Conservation (phyloP, 2,113 vertebrate species). For the Daboia siamensis region DNA sequence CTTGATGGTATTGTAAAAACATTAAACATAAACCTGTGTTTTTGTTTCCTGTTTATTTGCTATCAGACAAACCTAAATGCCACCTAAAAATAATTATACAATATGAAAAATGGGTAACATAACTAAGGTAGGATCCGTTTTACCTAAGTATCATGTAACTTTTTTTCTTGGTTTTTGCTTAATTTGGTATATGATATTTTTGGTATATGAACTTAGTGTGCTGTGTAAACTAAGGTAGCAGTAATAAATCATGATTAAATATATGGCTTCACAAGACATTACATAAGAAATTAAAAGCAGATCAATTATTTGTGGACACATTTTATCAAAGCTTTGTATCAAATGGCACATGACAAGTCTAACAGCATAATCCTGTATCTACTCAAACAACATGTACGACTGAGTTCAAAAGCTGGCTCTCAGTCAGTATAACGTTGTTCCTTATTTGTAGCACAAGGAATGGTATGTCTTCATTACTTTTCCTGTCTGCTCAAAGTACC, state of each 20-base stretch:
- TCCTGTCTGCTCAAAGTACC: background rate
- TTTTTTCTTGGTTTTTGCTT: background rate
- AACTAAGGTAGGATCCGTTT: background rate
- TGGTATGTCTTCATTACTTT: background rate
- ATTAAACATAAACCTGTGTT: background rate
- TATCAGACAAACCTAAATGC: background rate
- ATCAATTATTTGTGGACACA: background rate
- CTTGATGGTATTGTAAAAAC: background rate
- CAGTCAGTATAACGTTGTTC: too few species aligned
- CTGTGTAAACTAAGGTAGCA: background rate
- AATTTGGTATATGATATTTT: background rate
- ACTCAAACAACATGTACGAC: background rate
- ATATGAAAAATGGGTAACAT: conserved; percentile 4
- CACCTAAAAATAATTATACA: background rate
- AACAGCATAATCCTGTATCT: background rate
- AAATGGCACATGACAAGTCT: background rate
- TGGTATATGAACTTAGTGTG: background rate
- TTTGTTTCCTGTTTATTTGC: background rate
- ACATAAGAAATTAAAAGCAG: background rate
- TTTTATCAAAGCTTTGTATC: background rate
- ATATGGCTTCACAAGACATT: background rate
- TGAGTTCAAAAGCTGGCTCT: background rate
- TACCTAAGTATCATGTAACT: background rate
- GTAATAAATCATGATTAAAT: background rate
- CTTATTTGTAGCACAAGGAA: background rate